Conservation (phyloP, 2,113 vertebrate species). For the Hippocampus abdominalis region DNA sequence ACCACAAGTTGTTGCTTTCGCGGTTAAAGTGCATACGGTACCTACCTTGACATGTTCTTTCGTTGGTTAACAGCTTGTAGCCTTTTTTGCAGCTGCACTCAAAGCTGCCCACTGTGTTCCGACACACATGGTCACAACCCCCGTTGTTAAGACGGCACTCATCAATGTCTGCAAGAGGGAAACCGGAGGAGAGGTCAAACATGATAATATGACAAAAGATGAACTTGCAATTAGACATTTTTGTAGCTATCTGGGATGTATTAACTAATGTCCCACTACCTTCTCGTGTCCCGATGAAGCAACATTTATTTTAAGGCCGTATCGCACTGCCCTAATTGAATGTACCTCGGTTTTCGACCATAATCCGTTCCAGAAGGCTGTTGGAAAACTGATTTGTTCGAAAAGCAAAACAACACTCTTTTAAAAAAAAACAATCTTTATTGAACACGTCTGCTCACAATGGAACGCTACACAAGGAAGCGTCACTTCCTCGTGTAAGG, state of each 20-base stretch:
- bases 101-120: conserved; percentile 96
- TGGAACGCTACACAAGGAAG: too few species aligned
- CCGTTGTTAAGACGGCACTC: conserved; percentile 94
- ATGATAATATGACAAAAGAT: conserved; percentile 4
- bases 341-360: too few species aligned
- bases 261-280: neutral
- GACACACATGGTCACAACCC: conserved; percentile 94
- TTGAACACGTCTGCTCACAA: too few species aligned
- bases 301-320: neutral
- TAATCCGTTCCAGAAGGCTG: too few species aligned
- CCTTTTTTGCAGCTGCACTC: conserved; percentile 98
- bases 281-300: neutral
- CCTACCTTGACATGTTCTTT: conserved; percentile 93
- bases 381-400: too few species aligned
- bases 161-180: conserved; percentile 82
- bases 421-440: too few species aligned
- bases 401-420: too few species aligned
- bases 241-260: neutral
- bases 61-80: conserved; percentile 96
- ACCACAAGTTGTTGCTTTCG: neutral
- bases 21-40: neutral
- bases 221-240: neutral
- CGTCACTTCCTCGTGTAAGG: too few species aligned
- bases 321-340: neutral
- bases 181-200: conserved; percentile 18